Evolutionary conservation across 2,797 vertebrate genomes (phyloP).

Genomic region (Tiaroga cobitis): DNA sequence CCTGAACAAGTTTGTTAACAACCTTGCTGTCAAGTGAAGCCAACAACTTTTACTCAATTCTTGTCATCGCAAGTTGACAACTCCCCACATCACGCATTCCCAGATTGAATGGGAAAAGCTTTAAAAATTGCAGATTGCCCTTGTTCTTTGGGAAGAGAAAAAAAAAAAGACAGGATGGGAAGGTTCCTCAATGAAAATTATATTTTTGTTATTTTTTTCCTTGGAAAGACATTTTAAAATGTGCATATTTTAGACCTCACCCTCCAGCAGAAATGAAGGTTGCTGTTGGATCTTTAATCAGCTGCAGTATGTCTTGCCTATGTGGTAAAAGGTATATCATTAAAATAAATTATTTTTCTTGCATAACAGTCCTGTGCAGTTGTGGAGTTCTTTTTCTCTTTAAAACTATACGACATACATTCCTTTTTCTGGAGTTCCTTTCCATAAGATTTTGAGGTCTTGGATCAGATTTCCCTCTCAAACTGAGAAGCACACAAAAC

Average conservation of each 20-base stretch:
- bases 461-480: neutral
- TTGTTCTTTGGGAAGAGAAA: constrained; percentile 42
- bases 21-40: constrained; percentile 49
- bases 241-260: constrained; percentile 68
- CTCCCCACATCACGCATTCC: constrained; percentile 46
- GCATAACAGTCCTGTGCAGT: constrained; percentile 67
- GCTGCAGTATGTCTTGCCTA: constrained; percentile 70
- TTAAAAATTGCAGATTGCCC: constrained; percentile 57
- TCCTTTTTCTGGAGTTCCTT: neutral
- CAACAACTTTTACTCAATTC: constrained; percentile 43
- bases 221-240: constrained; percentile 78
- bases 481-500: constrained; percentile 21
- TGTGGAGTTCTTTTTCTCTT: constrained; percentile 7
- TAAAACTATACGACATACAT: neutral
- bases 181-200: constrained; percentile 70
- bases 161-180: constrained; percentile 50
- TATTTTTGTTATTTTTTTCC: constrained; percentile 82
- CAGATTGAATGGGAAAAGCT: constrained; percentile 58
- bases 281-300: constrained; percentile 72
- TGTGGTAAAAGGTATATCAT: constrained; percentile 81
- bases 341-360: constrained; percentile 88
- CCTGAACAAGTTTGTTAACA: constrained; percentile 29
- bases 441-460: neutral
- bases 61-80: constrained; percentile 42
- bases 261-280: constrained; percentile 68